Conservation (phyloP, 2,113 vertebrate species). For the Rynchops niger region DNA sequence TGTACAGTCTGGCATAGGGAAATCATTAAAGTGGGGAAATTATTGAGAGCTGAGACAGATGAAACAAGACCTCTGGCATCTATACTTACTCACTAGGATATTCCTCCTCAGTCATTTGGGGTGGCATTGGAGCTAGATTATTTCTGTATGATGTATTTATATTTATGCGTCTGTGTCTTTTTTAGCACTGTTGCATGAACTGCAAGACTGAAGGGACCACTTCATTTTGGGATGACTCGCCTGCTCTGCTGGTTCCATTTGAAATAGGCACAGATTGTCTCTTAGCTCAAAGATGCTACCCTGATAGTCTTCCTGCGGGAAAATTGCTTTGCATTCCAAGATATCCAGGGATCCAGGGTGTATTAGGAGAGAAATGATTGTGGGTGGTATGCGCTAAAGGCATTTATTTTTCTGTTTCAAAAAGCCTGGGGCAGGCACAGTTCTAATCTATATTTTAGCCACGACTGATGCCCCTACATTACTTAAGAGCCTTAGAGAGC, state of each 20-base stretch:
- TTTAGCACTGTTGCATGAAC: not conserved
- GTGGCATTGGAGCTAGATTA: not conserved
- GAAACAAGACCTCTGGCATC: not conserved
- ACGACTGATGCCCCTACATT: not conserved
- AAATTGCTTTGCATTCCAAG: not conserved
- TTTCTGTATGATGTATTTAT: not conserved
- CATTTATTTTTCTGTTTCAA: not conserved
- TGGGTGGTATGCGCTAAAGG: not conserved
- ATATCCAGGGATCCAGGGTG: accelerated
- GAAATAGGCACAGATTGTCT: not conserved
- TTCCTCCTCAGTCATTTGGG: not conserved
- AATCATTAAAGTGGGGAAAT: not conserved
- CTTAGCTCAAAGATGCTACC: not conserved
- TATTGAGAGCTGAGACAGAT: not conserved
- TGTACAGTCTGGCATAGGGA: not conserved
- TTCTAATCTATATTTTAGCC: not conserved
- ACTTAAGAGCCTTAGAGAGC: not conserved
- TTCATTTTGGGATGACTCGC: not conserved
- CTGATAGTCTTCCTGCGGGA: not conserved
- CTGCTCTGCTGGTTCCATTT: not conserved
- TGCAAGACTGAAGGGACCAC: not conserved
- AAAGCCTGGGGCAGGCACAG: not conserved
- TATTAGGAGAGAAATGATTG: not conserved
- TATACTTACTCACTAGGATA: not conserved
- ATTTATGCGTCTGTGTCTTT: not conserved